Conservation (phyloP, 2,113 vertebrate genomes). For the Ailurus styani region DNA sequence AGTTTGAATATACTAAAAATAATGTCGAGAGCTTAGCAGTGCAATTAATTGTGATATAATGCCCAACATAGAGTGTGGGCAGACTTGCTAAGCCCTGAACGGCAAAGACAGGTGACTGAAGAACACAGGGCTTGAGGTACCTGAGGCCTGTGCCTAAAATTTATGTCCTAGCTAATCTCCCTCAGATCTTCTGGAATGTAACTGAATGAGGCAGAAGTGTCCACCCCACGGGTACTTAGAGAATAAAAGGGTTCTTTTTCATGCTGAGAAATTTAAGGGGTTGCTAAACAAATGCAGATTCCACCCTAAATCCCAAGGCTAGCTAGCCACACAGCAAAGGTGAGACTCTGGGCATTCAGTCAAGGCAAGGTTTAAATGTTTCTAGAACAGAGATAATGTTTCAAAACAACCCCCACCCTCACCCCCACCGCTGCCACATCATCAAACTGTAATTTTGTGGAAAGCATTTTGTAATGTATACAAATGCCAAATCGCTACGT, state of each 20-base stretch:
- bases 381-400: slow-evolving; percentile 20
- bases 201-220: not conserved
- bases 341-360: not conserved
- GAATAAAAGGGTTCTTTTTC: not conserved
- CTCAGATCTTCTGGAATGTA: not conserved
- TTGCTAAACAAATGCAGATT: slow-evolving; percentile 39
- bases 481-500: not conserved
- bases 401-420: not conserved
- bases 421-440: not conserved
- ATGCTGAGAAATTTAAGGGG: not conserved
- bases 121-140: not conserved
- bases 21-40: not conserved
- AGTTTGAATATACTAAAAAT: slow-evolving; percentile 46
- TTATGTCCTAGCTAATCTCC: not conserved
- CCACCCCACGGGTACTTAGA: not conserved
- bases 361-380: not conserved
- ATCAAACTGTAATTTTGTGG: not conserved
- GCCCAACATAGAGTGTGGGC: not conserved
- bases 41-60: slow-evolving; percentile 30
- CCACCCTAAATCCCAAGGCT: not conserved
- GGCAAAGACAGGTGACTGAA: not conserved
- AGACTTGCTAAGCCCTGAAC: not conserved
- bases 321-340: not conserved
- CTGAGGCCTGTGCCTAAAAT: not conserved
- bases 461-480: not conserved